A percentile compares a stretch with the other conserved stretches of the same genome.
Conservation (phyloP, 1,140 invertebrate genomes). For the Trichomalopsis sarcophagae region DNA sequence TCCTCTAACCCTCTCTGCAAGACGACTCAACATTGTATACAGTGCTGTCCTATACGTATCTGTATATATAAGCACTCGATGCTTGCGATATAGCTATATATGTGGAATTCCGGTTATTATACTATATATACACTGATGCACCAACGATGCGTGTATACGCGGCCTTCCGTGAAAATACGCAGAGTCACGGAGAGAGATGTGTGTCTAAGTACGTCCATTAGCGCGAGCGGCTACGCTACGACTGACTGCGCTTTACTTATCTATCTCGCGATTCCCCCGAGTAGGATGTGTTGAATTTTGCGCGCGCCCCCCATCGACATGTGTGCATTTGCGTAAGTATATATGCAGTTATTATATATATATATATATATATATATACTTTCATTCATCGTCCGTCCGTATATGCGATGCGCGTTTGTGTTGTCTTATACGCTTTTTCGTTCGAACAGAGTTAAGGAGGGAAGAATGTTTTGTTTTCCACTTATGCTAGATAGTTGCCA, state of each 20-base stretch:
- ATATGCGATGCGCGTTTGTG: too few species aligned
- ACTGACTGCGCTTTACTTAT: not conserved
- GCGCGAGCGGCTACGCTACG: not conserved
- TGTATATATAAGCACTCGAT: not conserved
- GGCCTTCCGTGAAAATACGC: not conserved
- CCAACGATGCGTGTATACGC: too few species aligned
- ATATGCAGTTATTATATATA: not conserved
- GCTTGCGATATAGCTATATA: not conserved
- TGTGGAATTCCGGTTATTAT: not conserved
- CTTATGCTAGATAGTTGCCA: not conserved
- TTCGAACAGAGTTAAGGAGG: too few species aligned
- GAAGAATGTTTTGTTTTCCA: too few species aligned
- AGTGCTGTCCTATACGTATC: too few species aligned
- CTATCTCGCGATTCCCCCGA: not conserved
- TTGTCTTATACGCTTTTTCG: too few species aligned
- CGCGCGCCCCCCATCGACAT: not conserved
- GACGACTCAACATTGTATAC: constrained; percentile 24
- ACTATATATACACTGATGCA: constrained; percentile 1
- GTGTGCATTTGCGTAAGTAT: not conserved
- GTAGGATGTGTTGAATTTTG: not conserved
- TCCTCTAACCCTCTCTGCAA: constrained; percentile 40
- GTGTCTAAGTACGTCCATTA: not conserved
- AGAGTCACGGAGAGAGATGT: not conserved
- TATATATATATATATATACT: not conserved
- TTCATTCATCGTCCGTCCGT: too few species aligned